Percentiles rank a stretch among this genome's conserved stretches.
These are phyloP conservation scores for Cydia fagiglandana DNA, from an alignment of 1,140 invertebrate species.

Conservation along the genomic window DNA sequence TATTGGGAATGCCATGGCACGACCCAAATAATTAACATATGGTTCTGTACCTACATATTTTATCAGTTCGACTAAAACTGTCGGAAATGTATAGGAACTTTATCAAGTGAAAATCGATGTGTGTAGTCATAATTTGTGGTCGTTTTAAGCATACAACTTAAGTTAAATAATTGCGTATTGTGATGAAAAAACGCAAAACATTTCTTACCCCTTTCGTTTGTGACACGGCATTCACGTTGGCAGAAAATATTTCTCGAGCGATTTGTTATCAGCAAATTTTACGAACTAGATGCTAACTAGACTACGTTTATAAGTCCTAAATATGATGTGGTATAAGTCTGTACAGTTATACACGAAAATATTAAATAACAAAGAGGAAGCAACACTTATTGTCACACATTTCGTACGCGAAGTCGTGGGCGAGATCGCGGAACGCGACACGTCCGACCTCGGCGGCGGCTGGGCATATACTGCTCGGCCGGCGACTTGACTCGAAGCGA, in stretches of 20 bases:
- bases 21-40: conserved; percentile 8
- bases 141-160: too few relatives aligned
- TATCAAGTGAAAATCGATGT: neutral
- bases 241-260: conserved; percentile 22
- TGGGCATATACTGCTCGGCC: conserved; percentile 59
- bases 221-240: conserved; percentile 30
- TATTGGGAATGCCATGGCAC: conserved; percentile 9
- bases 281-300: conserved; percentile 10
- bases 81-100: neutral
- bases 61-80: neutral
- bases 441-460: conserved; percentile 52
- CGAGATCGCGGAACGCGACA: conserved; percentile 49
- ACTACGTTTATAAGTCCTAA: conserved; percentile 15
- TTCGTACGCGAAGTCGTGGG: conserved; percentile 58
- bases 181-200: neutral
- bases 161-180: too few relatives aligned
- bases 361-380: conserved; percentile 71
- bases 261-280: neutral
- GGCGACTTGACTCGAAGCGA: conserved; percentile 35
- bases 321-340: conserved; percentile 35
- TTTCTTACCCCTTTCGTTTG: conserved; percentile 34
- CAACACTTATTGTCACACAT: conserved; percentile 78
- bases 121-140: neutral
- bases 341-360: conserved; percentile 47
- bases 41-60: neutral